These are phyloP conservation scores for Standfussiana lucernea DNA, from an alignment of 2,888 invertebrate species.

Conservation along the genomic window DNA sequence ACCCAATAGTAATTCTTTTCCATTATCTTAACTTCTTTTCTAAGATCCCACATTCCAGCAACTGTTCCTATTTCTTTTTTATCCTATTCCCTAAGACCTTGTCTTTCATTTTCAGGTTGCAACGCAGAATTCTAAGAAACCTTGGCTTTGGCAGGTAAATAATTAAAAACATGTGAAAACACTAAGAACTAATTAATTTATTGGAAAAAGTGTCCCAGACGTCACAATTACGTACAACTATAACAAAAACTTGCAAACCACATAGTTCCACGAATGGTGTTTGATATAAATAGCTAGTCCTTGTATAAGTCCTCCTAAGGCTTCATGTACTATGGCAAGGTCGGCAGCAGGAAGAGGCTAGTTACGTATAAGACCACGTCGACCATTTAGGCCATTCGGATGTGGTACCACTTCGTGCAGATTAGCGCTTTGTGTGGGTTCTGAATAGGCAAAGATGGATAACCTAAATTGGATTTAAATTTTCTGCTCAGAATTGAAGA, in stretches of 20 bases:
- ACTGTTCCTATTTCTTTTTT: background rate
- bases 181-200: conserved; percentile 16
- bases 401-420: conserved; percentile 36
- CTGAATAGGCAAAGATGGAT: conserved; percentile 46
- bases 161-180: conserved; percentile 7
- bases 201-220: background rate
- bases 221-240: conserved; percentile 9
- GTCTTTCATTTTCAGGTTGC: conserved; percentile 41
- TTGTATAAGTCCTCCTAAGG: conserved; percentile 70
- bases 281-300: conserved; percentile 63
- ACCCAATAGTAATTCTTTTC: background rate
- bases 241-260: conserved; percentile 31
- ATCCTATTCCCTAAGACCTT: conserved; percentile 29
- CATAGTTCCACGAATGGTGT: conserved; percentile 47
- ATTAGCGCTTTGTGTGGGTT: conserved; percentile 51
- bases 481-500: conserved; percentile 22
- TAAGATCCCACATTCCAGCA: background rate
- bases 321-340: conserved; percentile 71
- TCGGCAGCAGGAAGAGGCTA: conserved; percentile 70
- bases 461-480: conserved; percentile 46
- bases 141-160: conserved; percentile 41
- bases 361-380: conserved; percentile 60
- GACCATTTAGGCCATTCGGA: conserved; percentile 60
- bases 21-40: background rate
- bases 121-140: conserved; percentile 35